phyloP scores from a whole-genome alignment of 2,797 vertebrate genomes.

The Gastrophryne carolinensis region DNA sequence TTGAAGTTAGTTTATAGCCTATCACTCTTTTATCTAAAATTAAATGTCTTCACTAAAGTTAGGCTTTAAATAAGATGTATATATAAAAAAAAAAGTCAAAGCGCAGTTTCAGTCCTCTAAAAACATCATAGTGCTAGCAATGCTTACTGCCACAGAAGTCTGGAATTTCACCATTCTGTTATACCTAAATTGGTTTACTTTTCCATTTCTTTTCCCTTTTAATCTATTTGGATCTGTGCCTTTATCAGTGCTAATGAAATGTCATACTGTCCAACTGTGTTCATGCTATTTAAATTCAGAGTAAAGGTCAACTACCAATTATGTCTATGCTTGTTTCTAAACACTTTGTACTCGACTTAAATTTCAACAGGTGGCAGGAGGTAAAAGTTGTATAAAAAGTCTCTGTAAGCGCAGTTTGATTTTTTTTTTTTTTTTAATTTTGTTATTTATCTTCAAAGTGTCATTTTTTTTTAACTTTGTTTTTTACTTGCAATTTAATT shows the following conservation, averaged over 20 bases:
- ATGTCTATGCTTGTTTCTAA: constrained; percentile 3
- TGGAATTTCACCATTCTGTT: no score
- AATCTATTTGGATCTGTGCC: not conserved
- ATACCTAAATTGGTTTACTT: no score
- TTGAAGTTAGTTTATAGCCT: no score
- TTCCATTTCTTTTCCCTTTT: no score
- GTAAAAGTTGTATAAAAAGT: constrained; percentile 14
- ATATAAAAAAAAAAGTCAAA: no score
- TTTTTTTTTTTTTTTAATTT: not conserved
- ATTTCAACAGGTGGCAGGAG: constrained; percentile 39
- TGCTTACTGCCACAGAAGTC: no score
- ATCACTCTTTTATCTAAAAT: no score
- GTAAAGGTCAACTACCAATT: constrained; percentile 33
- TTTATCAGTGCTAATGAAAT: constrained; percentile 8
- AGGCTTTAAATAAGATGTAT: no score
- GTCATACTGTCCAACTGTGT: constrained; percentile 3
- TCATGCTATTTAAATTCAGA: constrained; percentile 8
- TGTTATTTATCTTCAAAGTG: constrained; percentile 20
- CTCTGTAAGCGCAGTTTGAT: not conserved
- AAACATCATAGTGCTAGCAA: no score
- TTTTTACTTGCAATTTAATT: not conserved
- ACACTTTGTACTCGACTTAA: constrained; percentile 1
- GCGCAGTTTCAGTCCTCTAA: no score
- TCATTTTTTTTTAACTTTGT: no score
- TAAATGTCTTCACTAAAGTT: no score